Evolutionary conservation across 2,888 invertebrate species (phyloP).

Genomic region (Limnephilus rhombicus): DNA sequence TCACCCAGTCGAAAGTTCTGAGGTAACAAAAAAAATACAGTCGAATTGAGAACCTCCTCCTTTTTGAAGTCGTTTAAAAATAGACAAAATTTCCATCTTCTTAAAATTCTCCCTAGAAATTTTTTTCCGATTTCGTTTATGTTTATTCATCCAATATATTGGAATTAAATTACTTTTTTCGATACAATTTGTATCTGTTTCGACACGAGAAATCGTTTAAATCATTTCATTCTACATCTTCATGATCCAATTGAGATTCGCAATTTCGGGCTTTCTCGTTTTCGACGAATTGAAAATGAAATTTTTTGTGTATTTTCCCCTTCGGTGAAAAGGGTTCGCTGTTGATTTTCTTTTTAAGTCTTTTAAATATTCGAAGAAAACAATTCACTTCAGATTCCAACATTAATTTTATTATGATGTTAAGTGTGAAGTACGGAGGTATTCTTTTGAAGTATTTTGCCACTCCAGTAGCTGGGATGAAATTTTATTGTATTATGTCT

Average conservation of each 20-base stretch:
- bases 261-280: constrained; percentile 7
- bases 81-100: neutral
- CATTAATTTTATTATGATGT: neutral
- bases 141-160: neutral
- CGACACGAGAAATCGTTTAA: neutral
- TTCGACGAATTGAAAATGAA: neutral
- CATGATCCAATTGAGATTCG: neutral
- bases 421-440: neutral
- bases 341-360: neutral
- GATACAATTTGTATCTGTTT: neutral
- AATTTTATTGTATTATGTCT: neutral
- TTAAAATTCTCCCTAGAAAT: neutral
- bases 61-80: too few species aligned
- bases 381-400: neutral
- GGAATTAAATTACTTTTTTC: neutral
- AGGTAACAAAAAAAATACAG: too few species aligned
- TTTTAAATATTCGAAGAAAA: neutral
- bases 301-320: neutral
- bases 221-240: constrained; percentile 8
- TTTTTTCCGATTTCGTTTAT: neutral
- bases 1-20: too few species aligned
- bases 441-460: neutral
- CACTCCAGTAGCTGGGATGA: neutral
- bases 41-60: too few species aligned
- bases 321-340: neutral